Percentiles rank a stretch among this genome's conserved stretches.
Evolutionary conservation across 2,113 vertebrate species (phyloP).

Genomic region (Muntiacus reevesi): DNA sequence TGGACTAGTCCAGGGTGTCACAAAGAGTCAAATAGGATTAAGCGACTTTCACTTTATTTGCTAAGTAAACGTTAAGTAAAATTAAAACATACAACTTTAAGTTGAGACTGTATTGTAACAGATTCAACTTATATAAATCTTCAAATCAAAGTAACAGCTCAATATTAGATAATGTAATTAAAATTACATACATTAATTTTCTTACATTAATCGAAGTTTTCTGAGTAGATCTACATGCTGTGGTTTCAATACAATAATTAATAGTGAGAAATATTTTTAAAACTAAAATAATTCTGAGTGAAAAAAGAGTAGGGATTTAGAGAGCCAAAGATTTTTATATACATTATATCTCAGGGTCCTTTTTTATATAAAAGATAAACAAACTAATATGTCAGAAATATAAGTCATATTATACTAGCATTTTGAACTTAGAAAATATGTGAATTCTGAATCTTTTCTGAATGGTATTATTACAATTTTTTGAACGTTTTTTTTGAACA

Average conservation of each 20-base stretch:
- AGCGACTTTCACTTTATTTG: not conserved
- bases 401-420: not conserved
- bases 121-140: conserved; percentile 27
- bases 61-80: not conserved
- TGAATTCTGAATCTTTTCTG: conserved; percentile 4
- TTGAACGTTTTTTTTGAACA: not conserved
- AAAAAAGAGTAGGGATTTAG: not conserved
- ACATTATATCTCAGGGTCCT: not conserved
- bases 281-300: conserved; percentile 14
- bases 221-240: not conserved
- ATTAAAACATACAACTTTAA: not conserved
- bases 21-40: not conserved
- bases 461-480: not conserved
- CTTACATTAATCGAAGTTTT: not conserved
- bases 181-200: not conserved
- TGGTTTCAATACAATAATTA: not conserved
- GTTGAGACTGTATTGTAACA: not conserved
- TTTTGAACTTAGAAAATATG: not conserved
- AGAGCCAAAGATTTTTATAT: not conserved
- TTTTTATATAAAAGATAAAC: not conserved
- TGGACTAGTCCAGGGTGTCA: not conserved
- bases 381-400: not conserved
- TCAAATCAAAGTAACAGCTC: not conserved
- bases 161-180: not conserved
- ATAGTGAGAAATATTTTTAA: not conserved